Conservation (phyloP, 1,140 invertebrate genomes). For the Anastrepha obliqua region DNA sequence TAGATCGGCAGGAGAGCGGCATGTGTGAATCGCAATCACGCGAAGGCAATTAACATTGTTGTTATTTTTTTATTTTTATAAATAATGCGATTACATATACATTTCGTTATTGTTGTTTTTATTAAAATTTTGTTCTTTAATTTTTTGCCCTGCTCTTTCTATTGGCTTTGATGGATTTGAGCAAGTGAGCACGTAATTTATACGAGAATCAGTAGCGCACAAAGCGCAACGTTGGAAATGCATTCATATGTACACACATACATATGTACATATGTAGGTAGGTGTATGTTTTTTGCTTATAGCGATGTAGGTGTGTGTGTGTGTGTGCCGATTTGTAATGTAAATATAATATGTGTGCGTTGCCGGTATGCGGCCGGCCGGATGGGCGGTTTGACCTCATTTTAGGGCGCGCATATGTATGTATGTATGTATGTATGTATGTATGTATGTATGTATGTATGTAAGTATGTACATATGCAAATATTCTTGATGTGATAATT, state of each 20-base stretch:
- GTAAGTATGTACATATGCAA: background rate
- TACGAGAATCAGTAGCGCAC: background rate
- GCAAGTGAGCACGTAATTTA: conserved; percentile 26
- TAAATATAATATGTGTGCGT: background rate
- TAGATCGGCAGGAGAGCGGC: background rate
- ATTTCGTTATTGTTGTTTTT: background rate
- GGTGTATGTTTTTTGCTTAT: too few species aligned
- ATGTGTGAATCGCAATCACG: conserved; percentile 21
- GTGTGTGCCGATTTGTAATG: background rate
- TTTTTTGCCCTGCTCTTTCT: background rate
- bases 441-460: too few species aligned
- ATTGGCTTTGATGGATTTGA: conserved; percentile 36
- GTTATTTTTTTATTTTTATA: conserved; percentile 30
- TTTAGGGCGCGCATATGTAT: background rate
- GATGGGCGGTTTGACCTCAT: conserved; percentile 47
- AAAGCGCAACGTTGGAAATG: background rate
- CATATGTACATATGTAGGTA: background rate
- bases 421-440: too few species aligned
- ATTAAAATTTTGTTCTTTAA: background rate
- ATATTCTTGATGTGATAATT: conserved; percentile 16
- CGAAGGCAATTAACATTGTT: conserved; percentile 49
- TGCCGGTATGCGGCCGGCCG: conserved; percentile 46
- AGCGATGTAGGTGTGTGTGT: too few species aligned
- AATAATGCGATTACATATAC: conserved; percentile 22
- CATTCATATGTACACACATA: background rate